These are phyloP conservation scores for Asteroscopus sphinx DNA, from an alignment of 2,888 invertebrate species.

Conservation along the genomic window DNA sequence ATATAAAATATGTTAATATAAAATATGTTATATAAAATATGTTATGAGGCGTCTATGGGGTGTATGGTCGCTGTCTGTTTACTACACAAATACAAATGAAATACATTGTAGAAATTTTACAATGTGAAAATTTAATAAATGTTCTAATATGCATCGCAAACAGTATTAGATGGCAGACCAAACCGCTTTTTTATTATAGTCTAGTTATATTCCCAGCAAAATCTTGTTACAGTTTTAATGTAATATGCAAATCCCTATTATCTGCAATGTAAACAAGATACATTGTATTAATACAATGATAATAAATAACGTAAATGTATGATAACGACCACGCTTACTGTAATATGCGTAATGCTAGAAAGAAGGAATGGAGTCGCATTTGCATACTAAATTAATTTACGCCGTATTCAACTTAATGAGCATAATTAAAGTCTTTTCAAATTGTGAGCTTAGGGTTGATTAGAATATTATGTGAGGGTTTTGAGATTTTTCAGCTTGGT, in stretches of 20 bases:
- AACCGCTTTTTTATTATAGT: constrained; percentile 22
- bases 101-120: neutral
- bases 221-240: constrained; percentile 46
- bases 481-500: neutral
- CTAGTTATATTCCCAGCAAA: constrained; percentile 14
- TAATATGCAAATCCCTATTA: constrained; percentile 52
- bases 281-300: constrained; percentile 48
- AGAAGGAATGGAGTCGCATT: constrained; percentile 26
- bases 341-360: constrained; percentile 43
- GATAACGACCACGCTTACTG: constrained; percentile 36
- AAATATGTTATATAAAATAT: no score
- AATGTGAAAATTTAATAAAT: neutral
- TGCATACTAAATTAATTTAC: constrained; percentile 33
- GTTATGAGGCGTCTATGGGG: no score
- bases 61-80: no score
- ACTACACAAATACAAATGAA: no score
- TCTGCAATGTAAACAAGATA: constrained; percentile 39
- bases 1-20: no score
- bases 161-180: neutral
- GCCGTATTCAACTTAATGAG: constrained; percentile 12
- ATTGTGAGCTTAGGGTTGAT: constrained; percentile 9
- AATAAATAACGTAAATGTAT: constrained; percentile 40
- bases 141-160: neutral
- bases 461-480: neutral
- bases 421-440: constrained; percentile 12